Conservation (phyloP, 1,140 invertebrate genomes). For the Cheumatopsyche charites region DNA sequence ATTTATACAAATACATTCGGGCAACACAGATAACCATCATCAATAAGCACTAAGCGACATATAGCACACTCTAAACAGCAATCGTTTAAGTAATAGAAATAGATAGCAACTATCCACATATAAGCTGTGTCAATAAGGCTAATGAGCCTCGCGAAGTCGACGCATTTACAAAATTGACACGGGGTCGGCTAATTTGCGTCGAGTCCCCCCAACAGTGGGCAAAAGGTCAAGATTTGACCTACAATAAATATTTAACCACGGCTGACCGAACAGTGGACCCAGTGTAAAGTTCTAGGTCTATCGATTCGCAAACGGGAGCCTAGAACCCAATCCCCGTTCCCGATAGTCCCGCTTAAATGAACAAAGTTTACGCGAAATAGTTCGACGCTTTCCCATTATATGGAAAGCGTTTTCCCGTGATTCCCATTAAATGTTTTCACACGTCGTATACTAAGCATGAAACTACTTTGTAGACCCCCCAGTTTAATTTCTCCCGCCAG, state of each 20-base stretch:
- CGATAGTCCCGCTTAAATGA: slow-evolving; percentile 33
- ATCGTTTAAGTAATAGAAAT: too few relatives aligned
- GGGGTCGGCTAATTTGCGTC: not conserved
- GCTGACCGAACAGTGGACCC: slow-evolving; percentile 23
- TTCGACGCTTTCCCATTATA: slow-evolving; percentile 34
- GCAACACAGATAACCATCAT: too few relatives aligned
- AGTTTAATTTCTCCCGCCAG: slow-evolving; percentile 21
- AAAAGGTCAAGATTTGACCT: slow-evolving; percentile 23
- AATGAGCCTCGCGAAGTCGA: too few relatives aligned
- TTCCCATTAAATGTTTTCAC: slow-evolving; percentile 31
- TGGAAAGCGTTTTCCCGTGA: slow-evolving; percentile 24
- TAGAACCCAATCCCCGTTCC: not conserved
- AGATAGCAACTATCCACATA: too few relatives aligned
- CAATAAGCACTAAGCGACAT: too few relatives aligned
- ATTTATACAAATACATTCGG: too few relatives aligned
- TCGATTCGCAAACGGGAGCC: slow-evolving; percentile 15
- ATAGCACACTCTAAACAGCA: too few relatives aligned
- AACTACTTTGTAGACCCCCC: slow-evolving; percentile 20
- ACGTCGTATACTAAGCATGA: slow-evolving; percentile 24
- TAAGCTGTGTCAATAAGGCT: too few relatives aligned
- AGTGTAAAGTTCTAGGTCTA: slow-evolving; percentile 32
- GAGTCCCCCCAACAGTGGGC: not conserved
- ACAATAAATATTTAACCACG: slow-evolving; percentile 27
- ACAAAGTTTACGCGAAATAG: slow-evolving; percentile 36
- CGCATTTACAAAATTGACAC: too few relatives aligned